Conservation (phyloP, 2,888 invertebrate genomes). For the Dryococelus australis region DNA sequence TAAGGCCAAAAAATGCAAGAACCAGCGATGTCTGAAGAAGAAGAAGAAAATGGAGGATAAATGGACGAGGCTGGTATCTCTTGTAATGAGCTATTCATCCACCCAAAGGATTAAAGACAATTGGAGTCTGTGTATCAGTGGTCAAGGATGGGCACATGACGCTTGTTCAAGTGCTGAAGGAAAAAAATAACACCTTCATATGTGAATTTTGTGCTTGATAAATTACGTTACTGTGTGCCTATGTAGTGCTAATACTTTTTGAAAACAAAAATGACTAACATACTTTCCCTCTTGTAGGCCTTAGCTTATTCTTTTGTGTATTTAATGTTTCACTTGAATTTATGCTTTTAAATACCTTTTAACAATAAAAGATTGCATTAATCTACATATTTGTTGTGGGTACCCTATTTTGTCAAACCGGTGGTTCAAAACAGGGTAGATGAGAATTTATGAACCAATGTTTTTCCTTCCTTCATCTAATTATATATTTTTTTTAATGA, state of each 20-base stretch:
- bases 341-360: background rate
- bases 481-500: no score
- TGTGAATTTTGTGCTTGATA: background rate
- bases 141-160: background rate
- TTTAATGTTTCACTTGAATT: background rate
- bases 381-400: no score
- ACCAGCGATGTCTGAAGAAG: background rate
- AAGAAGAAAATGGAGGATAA: background rate
- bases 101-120: background rate
- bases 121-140: background rate
- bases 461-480: no score
- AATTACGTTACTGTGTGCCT: background rate
- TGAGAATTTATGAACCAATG: no score
- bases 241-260: background rate
- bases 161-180: slow-evolving; percentile 1
- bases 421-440: no score
- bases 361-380: no score
- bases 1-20: background rate
- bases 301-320: background rate
- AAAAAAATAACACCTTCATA: background rate
- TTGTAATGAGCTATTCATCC: background rate
- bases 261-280: no score
- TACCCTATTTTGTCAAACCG: no score
- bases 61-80: background rate
- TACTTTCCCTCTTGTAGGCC: background rate